These are phyloP conservation scores for Macaria notata DNA, from an alignment of 2,888 invertebrate species.

Conservation along the genomic window DNA sequence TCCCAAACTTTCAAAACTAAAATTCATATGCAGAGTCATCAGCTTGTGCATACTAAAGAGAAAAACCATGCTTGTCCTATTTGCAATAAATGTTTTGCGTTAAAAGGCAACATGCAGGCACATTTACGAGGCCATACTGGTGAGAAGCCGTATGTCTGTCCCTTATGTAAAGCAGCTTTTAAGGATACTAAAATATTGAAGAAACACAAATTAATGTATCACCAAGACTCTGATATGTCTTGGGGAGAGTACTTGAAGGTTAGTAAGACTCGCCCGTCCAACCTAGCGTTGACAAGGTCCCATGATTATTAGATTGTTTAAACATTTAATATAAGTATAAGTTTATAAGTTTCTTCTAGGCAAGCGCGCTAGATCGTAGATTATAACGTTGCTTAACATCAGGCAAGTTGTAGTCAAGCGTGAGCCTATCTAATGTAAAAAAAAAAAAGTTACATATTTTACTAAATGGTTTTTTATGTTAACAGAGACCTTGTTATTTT, in stretches of 20 bases:
- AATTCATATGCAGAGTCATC: conserved; percentile 13
- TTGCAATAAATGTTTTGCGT: background rate
- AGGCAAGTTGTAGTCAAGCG: too few relatives aligned
- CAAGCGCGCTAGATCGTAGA: too few relatives aligned
- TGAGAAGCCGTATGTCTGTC: background rate
- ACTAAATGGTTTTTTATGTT: conserved; percentile 16
- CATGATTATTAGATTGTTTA: too few relatives aligned
- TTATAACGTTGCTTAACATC: too few relatives aligned
- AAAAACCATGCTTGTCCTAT: background rate
- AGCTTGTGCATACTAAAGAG: conserved; percentile 6
- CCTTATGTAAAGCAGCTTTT: background rate
- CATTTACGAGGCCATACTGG: background rate
- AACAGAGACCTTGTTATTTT: conserved; percentile 60
- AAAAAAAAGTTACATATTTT: too few relatives aligned
- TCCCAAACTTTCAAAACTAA: background rate
- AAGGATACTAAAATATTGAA: background rate
- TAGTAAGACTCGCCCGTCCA: background rate
- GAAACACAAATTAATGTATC: background rate
- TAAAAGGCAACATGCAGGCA: background rate
- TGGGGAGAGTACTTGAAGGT: background rate
- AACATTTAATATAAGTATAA: background rate
- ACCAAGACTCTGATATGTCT: background rate
- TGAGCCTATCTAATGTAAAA: too few relatives aligned
- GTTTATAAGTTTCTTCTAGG: background rate
- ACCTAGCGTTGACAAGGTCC: background rate